phyloP scores from a whole-genome alignment of 2,888 invertebrate genomes.

The Tipula unca region DNA sequence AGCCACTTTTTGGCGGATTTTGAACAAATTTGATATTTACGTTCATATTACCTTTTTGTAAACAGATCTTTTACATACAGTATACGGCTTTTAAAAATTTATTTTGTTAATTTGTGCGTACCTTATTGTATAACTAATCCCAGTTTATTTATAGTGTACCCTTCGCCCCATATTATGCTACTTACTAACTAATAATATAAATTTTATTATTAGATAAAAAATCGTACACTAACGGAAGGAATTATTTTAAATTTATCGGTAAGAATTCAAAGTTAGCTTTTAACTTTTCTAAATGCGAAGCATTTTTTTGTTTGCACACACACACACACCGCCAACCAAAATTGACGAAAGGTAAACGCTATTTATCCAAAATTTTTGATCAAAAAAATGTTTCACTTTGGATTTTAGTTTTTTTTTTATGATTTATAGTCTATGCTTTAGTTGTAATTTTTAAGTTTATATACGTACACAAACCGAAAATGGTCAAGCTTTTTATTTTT shows the following conservation, averaged over 20 bases:
- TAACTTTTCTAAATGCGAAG: not conserved
- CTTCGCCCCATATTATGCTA: not conserved
- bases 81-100: not conserved
- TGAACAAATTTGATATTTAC: too few species aligned
- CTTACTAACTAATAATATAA: not conserved
- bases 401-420: not conserved
- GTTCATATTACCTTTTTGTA: too few species aligned
- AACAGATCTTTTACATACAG: not conserved
- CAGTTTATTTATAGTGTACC: not conserved
- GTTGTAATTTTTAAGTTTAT: not conserved
- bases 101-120: not conserved
- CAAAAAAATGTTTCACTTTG: conserved; percentile 14
- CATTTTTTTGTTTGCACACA: conserved; percentile 8
- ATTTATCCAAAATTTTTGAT: not conserved
- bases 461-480: not conserved
- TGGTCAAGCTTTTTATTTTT: not conserved
- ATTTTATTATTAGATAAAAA: conserved; percentile 17
- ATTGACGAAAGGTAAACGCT: not conserved
- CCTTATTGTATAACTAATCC: too few species aligned
- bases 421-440: not conserved
- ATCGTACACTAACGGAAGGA: not conserved
- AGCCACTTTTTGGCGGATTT: too few species aligned
- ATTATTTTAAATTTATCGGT: conserved; percentile 1
- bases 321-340: not conserved
- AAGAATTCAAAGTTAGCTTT: conserved; percentile 8